phyloP scores from a whole-genome alignment of 2,888 invertebrate genomes.

The Flabesymbios commensalis region DNA sequence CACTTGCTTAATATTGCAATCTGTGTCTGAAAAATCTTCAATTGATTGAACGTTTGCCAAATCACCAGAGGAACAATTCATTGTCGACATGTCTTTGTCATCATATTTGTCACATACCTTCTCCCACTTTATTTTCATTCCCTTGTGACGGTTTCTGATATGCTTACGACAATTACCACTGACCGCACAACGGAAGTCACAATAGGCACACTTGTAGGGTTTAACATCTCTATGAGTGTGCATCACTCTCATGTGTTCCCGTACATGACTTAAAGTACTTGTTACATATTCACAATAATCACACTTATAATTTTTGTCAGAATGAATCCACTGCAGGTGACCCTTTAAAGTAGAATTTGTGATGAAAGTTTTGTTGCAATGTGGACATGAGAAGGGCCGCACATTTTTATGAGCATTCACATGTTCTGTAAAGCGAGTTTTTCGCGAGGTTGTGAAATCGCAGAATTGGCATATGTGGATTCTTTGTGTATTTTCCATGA shows the following conservation, averaged over 20 bases:
- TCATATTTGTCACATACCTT: conserved; percentile 1
- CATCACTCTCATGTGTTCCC: conserved; percentile 44
- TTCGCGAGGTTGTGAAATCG: conserved; percentile 2
- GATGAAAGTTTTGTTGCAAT: conserved; percentile 17
- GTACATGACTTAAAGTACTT: conserved; percentile 26
- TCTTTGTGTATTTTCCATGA: neutral
- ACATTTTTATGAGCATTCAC: neutral
- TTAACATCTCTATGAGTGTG: conserved; percentile 45
- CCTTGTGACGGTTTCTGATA: conserved; percentile 41
- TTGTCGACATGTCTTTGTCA: too few species aligned
- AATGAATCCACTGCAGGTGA: conserved; percentile 31
- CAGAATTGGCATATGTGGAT: conserved; percentile 2
- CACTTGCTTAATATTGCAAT: too few species aligned
- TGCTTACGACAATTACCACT: conserved; percentile 48
- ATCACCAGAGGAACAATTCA: too few species aligned
- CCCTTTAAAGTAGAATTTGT: conserved; percentile 10
- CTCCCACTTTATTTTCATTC: conserved; percentile 30
- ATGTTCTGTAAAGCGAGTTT: conserved; percentile 2
- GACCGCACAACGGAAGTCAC: conserved; percentile 43
- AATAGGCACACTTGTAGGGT: conserved; percentile 45
- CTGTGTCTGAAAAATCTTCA: too few species aligned
- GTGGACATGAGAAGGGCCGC: conserved; percentile 6
- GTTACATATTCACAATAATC: conserved; percentile 41
- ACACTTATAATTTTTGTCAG: conserved; percentile 38
- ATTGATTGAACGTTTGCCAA: too few species aligned